Percentiles rank a stretch among this genome's conserved stretches.
phyloP scores from a whole-genome alignment of 2,888 invertebrate species.

The Lepidocyrtinus sp. region DNA sequence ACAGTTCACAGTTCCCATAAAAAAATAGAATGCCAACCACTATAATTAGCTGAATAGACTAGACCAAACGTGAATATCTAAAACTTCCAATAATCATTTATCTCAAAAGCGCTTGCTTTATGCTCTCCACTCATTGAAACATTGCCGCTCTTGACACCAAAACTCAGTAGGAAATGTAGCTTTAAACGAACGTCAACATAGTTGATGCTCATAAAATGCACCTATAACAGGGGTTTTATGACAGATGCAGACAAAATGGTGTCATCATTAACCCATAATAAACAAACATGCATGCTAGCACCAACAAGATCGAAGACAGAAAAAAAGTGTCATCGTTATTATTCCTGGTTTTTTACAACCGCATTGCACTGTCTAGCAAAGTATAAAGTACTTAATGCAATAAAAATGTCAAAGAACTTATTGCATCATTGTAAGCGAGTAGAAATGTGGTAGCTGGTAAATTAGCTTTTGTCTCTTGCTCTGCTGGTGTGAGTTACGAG shows the following conservation, averaged over 20 bases:
- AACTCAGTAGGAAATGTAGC: neutral
- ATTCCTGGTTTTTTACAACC: neutral
- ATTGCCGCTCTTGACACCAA: neutral
- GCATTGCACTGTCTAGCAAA: neutral
- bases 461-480: neutral
- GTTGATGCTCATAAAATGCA: neutral
- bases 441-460: neutral
- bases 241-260: neutral
- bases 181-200: neutral
- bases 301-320: neutral
- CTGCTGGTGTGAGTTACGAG: neutral
- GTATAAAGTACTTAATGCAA: neutral
- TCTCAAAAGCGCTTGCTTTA: too few species aligned
- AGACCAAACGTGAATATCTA: too few species aligned
- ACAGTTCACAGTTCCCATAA: too few species aligned
- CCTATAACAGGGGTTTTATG: neutral
- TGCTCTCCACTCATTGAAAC: too few species aligned
- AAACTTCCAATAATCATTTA: too few species aligned
- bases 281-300: neutral
- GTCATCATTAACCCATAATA: neutral
- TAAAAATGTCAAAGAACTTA: neutral
- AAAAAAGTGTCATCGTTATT: neutral
- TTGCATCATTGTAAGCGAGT: neutral
- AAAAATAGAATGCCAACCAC: too few species aligned
- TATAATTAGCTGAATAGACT: slow-evolving; percentile 26